A percentile compares a stretch with the other conserved stretches of the same genome.
These are phyloP conservation scores for Osmerus eperlanus DNA, from an alignment of 2,113 vertebrate genomes.

Conservation along the genomic window DNA sequence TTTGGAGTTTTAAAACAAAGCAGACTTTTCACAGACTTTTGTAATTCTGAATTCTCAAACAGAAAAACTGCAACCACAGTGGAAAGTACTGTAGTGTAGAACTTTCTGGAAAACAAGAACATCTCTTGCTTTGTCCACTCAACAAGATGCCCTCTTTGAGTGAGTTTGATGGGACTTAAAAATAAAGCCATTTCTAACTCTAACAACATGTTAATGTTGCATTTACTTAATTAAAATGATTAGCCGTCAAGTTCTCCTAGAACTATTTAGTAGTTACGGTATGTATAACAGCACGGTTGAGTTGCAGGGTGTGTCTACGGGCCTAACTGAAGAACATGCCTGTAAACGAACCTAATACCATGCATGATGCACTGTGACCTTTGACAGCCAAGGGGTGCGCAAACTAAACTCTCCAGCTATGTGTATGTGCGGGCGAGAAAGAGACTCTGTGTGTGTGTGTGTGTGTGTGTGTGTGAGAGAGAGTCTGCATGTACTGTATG, in stretches of 20 bases:
- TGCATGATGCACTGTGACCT: conserved; percentile 44
- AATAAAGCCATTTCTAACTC: neutral
- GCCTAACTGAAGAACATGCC: conserved; percentile 42
- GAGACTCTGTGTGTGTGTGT: no score
- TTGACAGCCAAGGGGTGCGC: conserved; percentile 28
- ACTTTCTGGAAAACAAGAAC: no score
- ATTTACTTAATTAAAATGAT: no score
- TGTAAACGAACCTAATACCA: conserved; percentile 45
- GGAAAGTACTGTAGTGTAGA: neutral
- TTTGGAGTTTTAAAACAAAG: conserved; percentile 16
- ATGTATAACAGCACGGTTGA: conserved; percentile 4
- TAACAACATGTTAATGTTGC: neutral
- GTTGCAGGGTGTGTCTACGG: conserved; percentile 40
- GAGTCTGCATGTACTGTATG: conserved; percentile 7
- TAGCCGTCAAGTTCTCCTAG: no score
- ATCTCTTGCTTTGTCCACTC: no score
- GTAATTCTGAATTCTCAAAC: conserved; percentile 6
- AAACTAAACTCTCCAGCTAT: conserved; percentile 25
- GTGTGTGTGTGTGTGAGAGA: neutral
- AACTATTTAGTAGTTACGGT: conserved; percentile 11
- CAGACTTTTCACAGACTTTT: conserved; percentile 26
- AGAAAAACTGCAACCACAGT: neutral
- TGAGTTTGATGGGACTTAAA: no score
- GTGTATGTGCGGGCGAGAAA: conserved; percentile 2
- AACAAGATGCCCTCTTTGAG: no score